These are phyloP conservation scores for Megaptera novaeangliae DNA, from an alignment of 2,113 vertebrate species.

Conservation along the genomic window DNA sequence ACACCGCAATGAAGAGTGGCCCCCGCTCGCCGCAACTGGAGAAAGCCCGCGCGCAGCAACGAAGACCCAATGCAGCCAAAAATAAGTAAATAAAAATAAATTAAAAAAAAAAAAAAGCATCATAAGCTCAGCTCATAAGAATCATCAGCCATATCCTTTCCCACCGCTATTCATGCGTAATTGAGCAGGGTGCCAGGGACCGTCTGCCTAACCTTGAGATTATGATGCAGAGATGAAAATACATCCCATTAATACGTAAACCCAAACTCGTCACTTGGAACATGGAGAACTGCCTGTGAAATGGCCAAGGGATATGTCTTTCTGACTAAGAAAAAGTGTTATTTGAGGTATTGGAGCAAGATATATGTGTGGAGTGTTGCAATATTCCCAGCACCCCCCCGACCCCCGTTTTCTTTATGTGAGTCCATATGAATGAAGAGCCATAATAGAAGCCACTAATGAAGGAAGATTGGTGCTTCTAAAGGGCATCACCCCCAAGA, in stretches of 20 bases:
- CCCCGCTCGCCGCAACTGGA: too few relatives aligned
- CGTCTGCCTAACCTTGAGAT: not conserved
- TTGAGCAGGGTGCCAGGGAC: conserved; percentile 33
- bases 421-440: not conserved
- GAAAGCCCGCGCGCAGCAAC: too few relatives aligned
- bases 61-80: too few relatives aligned
- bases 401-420: not conserved
- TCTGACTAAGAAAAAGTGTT: not conserved
- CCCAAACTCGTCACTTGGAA: not conserved
- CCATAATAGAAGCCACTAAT: not conserved
- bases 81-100: too few relatives aligned
- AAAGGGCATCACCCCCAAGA: not conserved
- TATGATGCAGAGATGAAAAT: not conserved
- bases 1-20: too few relatives aligned
- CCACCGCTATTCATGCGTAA: not conserved
- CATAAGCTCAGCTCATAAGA: not conserved
- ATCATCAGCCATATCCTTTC: conserved; percentile 23
- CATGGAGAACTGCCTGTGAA: not conserved
- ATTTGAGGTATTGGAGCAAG: not conserved
- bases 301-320: not conserved
- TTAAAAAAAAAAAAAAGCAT: not conserved
- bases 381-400: fast-evolving
- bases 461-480: not conserved
- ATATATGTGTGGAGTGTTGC: not conserved
- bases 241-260: not conserved